Evolutionary conservation across 2,113 vertebrate species (phyloP), one percentile per base, ranked within the genome.

Genomic region (Lipophrys pholis): DNA sequence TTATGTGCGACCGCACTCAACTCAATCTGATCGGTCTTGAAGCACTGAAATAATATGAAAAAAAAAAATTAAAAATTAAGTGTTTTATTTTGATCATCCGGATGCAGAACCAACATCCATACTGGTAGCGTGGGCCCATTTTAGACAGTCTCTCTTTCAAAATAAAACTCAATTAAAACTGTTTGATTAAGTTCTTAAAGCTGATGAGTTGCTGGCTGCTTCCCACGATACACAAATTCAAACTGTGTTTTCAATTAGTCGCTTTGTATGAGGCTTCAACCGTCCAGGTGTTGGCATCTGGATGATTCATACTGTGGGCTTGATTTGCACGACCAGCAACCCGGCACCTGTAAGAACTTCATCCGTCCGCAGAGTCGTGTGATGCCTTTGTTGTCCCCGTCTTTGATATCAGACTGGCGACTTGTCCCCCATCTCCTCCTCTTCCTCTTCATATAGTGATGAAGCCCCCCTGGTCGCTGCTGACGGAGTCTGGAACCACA

Each of bases 401-500:
- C 46, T 14, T 0, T 42, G 65, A 16, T 70, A 40, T 57, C n/a
- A 10, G 12, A 39, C 53, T 52, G 8, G 17, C 45, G 16, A 40
- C 16, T 69, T 30, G 50, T 69, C 53, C 15, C 14, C 5, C 35
- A 48, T 42, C 41, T 43, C 21, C 59, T 35, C 49, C 57, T 30
- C 7, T 7, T 48, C 42, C 51, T 16, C 64, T 38, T 87, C 95
- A 99, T 73, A 97, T 87, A 0, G 95, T 96, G 86, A 99, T 97
- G 89, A 99, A 99, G 2, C 96, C 97, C 16, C 98, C 98, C 57
- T 96, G 95, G 80, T 98, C 95, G 9, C 92, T 89, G 10, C 95
- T 94, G 78, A 93, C 95, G 0, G 95, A 93, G 8, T 97, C 96
- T 0, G 98, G 97, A 54, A 96, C 95, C 86, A 99, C 96, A 0